Conservation (phyloP, 1,140 invertebrate genomes). For the Drosophila ohnishii region DNA sequence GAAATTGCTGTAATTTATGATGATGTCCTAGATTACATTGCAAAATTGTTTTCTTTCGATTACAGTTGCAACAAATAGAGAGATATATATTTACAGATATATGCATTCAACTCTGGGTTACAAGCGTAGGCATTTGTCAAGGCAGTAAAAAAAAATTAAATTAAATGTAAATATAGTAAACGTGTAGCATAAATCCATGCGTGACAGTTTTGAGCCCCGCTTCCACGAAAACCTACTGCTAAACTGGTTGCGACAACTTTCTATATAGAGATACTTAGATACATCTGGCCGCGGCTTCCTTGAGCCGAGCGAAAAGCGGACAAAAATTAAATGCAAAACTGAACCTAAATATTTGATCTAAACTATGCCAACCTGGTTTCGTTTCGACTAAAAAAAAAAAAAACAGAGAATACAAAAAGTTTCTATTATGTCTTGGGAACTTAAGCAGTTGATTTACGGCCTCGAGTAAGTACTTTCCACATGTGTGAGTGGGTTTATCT, state of each 20-base stretch:
- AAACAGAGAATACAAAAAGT: conserved; percentile 15
- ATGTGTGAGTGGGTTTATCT: conserved; percentile 58
- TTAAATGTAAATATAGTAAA: conserved; percentile 80
- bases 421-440: conserved; percentile 49
- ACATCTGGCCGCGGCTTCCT: conserved; percentile 63
- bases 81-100: conserved; percentile 5
- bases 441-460: conserved; percentile 71
- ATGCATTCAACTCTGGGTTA: conserved; percentile 1
- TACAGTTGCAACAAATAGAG: conserved; percentile 41
- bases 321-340: conserved; percentile 70
- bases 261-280: conserved; percentile 63
- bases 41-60: conserved; percentile 83
- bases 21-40: conserved; percentile 82
- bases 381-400: neutral
- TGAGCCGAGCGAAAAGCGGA: conserved; percentile 35
- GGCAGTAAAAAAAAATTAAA: conserved; percentile 59
- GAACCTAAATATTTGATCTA: conserved; percentile 73
- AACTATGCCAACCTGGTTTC: conserved; percentile 76
- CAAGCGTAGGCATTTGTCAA: conserved; percentile 29
- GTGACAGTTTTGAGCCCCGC: conserved; percentile 63
- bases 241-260: conserved; percentile 82
- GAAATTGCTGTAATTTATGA: conserved; percentile 82
- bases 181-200: conserved; percentile 76
- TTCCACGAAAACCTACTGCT: conserved; percentile 6
- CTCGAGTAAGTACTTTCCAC: conserved; percentile 42